Base-by-base conservation (phyloP, 2,888 invertebrate species). In the Caenorhabditis angaria region DNA sequence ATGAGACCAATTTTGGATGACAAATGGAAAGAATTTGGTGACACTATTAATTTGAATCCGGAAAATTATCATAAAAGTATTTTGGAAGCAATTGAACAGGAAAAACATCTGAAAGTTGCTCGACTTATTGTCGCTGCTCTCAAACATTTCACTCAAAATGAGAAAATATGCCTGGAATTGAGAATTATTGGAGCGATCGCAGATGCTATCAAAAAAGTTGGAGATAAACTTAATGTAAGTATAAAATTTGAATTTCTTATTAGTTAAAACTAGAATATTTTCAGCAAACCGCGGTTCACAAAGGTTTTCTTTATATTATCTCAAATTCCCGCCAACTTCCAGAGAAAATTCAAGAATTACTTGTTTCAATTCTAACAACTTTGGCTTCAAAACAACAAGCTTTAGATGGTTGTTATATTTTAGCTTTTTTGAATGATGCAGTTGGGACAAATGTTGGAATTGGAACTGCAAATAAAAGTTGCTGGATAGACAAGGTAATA, bases 11-110 rank as follows among this genome's bases (percentile, higher is more conserved):
- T 48, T 4, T 27, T 73, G 4, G 73, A 73, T 53, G 69, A 69
- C 1, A 69, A 65, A 60, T 73, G 73, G 73, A 65, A 69, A 56
- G 73, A 73, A 51, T 73, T 73, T 47, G 69, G 73, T 18, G 73
- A 73, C 3, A 62, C 62, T 6, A 69, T 73, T 3, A 66, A 65
- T 60, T 24, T 73, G 22, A 69, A 65, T 27, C 4, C 62, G 8
- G 65, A 65, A 18, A 73, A 61, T 0, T 73, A 69, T 54, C 50
- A 51, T 3, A 65, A 65, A 25, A 73, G 69, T 29, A 47, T 73
- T 1, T 55, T 65, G 12, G 73, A 73, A n/a, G 35, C 73, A 20
- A 22, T 65, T 8, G 28, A 59, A 18, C 60, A 32, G 28, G 60
- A 62, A 12, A 69, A 73, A 25, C 63, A 59, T 20, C 62, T 65